Base-by-base conservation (phyloP, 2,888 invertebrate genomes). In the Germaria angustata region DNA sequence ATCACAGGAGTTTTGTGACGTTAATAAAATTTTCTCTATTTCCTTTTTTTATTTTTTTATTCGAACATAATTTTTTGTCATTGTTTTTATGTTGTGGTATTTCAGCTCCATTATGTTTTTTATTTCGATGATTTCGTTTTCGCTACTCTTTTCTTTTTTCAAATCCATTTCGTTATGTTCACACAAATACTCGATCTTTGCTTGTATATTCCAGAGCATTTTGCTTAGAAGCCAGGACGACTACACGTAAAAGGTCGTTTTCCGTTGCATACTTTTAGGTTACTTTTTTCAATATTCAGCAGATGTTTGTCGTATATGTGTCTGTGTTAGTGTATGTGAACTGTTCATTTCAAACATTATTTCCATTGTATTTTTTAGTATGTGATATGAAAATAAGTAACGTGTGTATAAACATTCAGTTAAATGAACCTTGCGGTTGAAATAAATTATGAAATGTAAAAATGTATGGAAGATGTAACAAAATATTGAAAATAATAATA, bases 1-100 rank as follows among this genome's bases (percentile, higher is more conserved):
- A 80, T 75, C 75, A 80, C 80, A 80, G 80, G 77, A 81, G 81
- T 68, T 78, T 68, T 73, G 81, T 77, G 68, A 77, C 72, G 61
- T 81, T 81, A 72, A 72, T 72, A 81, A 77, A 81, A 81, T 77
- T 66, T 77, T 39, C 41, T 11, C 66, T 68, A 53, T 77, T 75
- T n/a, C n/a, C n/a, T n/a, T n/a, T n/a, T n/a, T n/a, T n/a, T n/a
- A n/a, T n/a, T n/a, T n/a, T 71, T 75, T 24, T 28, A 51, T 36
- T 39, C 11, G 17, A 44, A 59, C 20, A 59, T 68, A 77, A 61
- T 77, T 76, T 71, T 76, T 72, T 71, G 34, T 44, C 55, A 77
- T 81, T 81, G 81, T 82, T 79, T 71, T 69, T 44, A 53, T 75
- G 71, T 76, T 82, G 79, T 46, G 82, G 76, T 69, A 63, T 71